Conservation (phyloP, 2,113 vertebrate genomes). For the Egretta garzetta region DNA sequence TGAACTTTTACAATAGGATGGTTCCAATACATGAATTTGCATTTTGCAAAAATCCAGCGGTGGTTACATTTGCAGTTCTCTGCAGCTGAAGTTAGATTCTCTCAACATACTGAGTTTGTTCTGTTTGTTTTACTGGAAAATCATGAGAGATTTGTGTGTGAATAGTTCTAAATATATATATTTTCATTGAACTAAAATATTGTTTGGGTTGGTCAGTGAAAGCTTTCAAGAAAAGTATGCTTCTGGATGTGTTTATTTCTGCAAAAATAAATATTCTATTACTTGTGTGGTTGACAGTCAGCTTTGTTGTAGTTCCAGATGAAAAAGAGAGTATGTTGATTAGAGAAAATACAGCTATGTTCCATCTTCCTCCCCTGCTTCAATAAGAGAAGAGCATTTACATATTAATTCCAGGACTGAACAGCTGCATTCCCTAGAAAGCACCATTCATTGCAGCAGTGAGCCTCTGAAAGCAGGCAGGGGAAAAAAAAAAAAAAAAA, state of each 20-base stretch:
- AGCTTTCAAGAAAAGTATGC: slow-evolving; percentile 39
- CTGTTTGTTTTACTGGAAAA: slow-evolving; percentile 47
- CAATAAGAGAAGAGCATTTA: slow-evolving; percentile 52
- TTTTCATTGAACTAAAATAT: slow-evolving; percentile 42
- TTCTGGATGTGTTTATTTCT: slow-evolving; percentile 51
- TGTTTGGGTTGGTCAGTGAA: slow-evolving; percentile 68
- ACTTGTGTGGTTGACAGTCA: slow-evolving; percentile 51
- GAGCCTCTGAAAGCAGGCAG: not conserved
- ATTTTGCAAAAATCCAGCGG: not conserved
- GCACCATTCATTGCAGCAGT: slow-evolving; percentile 22
- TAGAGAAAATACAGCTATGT: slow-evolving; percentile 59
- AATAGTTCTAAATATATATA: slow-evolving; percentile 33
- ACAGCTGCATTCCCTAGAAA: slow-evolving; percentile 66
- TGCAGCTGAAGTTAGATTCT: slow-evolving; percentile 1
- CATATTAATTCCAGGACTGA: slow-evolving; percentile 60
- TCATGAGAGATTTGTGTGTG: not conserved
- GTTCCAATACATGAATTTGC: not conserved
- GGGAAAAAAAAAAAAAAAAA: not conserved
- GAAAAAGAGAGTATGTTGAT: slow-evolving; percentile 47
- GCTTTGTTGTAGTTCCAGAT: slow-evolving; percentile 62
- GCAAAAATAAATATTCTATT: slow-evolving; percentile 57
- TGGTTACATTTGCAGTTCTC: not conserved
- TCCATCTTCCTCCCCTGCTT: slow-evolving; percentile 42
- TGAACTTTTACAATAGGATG: not conserved
- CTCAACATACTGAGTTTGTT: not conserved